A percentile compares a stretch with the other conserved stretches of the same genome.
Conservation (phyloP, 2,888 invertebrate genomes). For the Leptopilina myrica region DNA sequence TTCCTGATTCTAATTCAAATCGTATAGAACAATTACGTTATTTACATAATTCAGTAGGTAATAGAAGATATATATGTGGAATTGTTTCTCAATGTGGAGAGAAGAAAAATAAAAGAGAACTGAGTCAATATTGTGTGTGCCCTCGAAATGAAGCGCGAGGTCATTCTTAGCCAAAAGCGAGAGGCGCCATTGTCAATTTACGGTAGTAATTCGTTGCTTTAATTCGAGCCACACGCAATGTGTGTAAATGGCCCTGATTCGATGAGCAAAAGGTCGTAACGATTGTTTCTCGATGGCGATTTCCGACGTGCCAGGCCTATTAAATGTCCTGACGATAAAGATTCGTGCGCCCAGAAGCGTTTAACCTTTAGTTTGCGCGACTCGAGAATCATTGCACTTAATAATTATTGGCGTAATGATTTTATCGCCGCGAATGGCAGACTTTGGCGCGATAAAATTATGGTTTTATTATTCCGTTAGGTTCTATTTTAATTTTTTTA, state of each 20-base stretch:
- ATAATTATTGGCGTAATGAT: conserved; percentile 34
- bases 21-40: too few relatives aligned
- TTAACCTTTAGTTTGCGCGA: conserved; percentile 31
- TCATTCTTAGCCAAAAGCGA: neutral
- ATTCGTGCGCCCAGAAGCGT: conserved; percentile 49
- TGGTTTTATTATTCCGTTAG: conserved; percentile 18
- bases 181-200: conserved; percentile 6
- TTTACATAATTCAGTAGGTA: neutral
- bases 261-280: conserved; percentile 60
- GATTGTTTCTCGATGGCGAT: conserved; percentile 60
- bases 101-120: neutral
- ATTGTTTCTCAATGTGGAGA: neutral
- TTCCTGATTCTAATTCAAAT: too few relatives aligned
- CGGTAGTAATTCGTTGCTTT: conserved; percentile 64
- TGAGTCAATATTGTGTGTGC: neutral
- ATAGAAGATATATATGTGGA: neutral
- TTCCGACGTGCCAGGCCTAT: conserved; percentile 64
- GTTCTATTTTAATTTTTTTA: neutral
- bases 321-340: conserved; percentile 52
- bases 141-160: conserved; percentile 34
- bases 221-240: conserved; percentile 62
- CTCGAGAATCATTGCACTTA: conserved; percentile 24
- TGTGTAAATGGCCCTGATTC: conserved; percentile 63
- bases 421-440: conserved; percentile 26
- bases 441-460: conserved; percentile 6